Percentiles rank a stretch among this genome's conserved stretches.
These are phyloP conservation scores for Harpagus bidentatus DNA, from an alignment of 2,113 vertebrate species.

Conservation along the genomic window DNA sequence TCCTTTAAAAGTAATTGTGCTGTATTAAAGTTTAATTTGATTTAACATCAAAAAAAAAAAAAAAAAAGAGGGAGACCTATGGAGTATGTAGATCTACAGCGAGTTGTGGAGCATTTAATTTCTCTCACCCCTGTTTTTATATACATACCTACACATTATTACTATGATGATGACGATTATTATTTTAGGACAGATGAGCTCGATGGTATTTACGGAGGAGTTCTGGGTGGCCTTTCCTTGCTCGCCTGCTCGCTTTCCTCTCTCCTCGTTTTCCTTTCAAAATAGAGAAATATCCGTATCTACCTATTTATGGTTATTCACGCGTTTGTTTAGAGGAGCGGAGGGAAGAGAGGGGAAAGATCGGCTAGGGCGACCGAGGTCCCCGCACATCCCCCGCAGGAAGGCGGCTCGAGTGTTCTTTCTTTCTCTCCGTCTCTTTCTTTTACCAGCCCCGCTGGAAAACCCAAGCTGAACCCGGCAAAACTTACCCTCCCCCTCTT, in stretches of 20 bases:
- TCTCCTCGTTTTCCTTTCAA: neutral
- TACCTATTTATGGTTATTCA: neutral
- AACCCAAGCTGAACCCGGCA: neutral
- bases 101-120: constrained; percentile 52
- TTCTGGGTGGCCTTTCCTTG: neutral
- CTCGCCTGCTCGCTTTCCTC: neutral
- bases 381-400: neutral
- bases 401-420: neutral
- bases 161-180: neutral
- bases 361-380: neutral
- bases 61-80: constrained; percentile 19
- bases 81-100: constrained; percentile 64
- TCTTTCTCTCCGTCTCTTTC: neutral
- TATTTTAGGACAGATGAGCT: neutral
- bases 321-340: neutral
- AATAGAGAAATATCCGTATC: neutral
- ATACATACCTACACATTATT: neutral
- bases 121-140: neutral
- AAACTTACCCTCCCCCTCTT: neutral
- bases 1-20: too few relatives aligned
- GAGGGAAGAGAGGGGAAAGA: neutral
- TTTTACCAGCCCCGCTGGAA: constrained; percentile 7
- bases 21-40: too few relatives aligned
- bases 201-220: neutral
- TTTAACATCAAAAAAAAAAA: too few relatives aligned